Evolutionary conservation across 2,113 vertebrate genomes (phyloP), one percentile per base, ranked within the genome.

Genomic region (Brachyistius frenatus): DNA sequence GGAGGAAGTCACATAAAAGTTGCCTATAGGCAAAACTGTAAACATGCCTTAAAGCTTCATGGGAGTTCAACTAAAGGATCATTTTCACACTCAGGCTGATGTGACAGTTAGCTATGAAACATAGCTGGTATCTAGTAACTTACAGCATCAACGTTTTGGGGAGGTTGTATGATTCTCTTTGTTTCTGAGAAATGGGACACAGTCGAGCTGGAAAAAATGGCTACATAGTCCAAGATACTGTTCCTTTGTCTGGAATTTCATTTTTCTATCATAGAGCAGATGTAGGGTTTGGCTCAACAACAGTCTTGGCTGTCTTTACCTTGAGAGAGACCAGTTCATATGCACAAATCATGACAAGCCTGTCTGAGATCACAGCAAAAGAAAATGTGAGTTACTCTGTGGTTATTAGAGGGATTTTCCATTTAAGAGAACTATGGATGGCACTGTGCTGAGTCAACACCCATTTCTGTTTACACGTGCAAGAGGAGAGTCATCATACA

Each of bases 241-340:
- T 73, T 85, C 7, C 64, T 68, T 69, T 77, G 73, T 53, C 46
- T 69, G 62, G 41, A 3, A 44, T 57, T 52, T 39, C 0, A n/a
- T 47, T 32, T 60, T 47, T 69, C 16, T 30, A 46, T 64, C 35
- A 49, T n/a, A 8, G 41, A 75, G 55, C 11, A 64, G 10, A 55
- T 39, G 14, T 0, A 50, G 47, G 23, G 57, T 35, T 72, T 77
- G 54, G 39, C 65, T 65, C 46, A 37, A n/a, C 5, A 23, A 33
- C 16, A 30, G 60, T 50, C 5, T 65, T 78, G 52, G 66, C 66
- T 49, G 32, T n/a, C 41, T 37, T 54, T 32, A 50, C 52, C 16
- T 36, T 52, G 11, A 53, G 14, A 46, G n/a, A 60, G 16, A 75
- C 3, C 53, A 35, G 50, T 5, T 3, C 8, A 36, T 47, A 36